These are phyloP conservation scores for Platycheirus albimanus DNA, from an alignment of 2,888 invertebrate genomes.

Conservation along the genomic window DNA sequence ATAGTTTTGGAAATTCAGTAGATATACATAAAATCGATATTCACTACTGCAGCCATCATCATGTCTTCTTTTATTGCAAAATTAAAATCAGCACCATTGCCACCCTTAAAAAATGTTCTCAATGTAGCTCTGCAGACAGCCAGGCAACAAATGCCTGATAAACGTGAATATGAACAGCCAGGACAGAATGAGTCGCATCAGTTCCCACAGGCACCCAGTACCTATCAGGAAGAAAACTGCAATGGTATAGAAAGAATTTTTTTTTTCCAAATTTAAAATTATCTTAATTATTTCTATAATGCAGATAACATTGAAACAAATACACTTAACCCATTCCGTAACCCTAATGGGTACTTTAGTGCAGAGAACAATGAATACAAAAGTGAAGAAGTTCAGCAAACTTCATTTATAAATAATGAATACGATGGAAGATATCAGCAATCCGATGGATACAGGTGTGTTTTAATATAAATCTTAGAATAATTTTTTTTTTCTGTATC, in stretches of 20 bases:
- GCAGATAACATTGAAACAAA: constrained; percentile 77
- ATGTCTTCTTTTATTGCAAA: constrained; percentile 84
- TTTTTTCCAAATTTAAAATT: constrained; percentile 2
- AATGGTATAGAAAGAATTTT: constrained; percentile 41
- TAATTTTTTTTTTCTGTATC: too few relatives aligned
- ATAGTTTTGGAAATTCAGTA: constrained; percentile 60
- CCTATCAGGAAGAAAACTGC: constrained; percentile 36
- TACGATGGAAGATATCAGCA: constrained; percentile 82
- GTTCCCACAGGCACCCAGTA: constrained; percentile 50
- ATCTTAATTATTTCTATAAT: not conserved
- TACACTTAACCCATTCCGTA: constrained; percentile 82
- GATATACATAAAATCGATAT: constrained; percentile 79
- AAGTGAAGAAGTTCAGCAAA: constrained; percentile 80
- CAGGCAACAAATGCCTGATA: constrained; percentile 89
- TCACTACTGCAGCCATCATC: constrained; percentile 75
- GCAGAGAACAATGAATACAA: constrained; percentile 77
- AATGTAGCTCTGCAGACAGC: constrained; percentile 93
- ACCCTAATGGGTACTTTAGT: constrained; percentile 79
- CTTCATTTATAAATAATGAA: constrained; percentile 81
- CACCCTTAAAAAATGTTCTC: constrained; percentile 89
- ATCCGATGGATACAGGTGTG: constrained; percentile 81
- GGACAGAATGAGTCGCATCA: constrained; percentile 66
- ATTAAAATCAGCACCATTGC: constrained; percentile 87
- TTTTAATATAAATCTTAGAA: too few relatives aligned
- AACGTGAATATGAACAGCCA: constrained; percentile 83